Conservation (phyloP, 2,113 vertebrate genomes). For the Sorex fumeus region DNA sequence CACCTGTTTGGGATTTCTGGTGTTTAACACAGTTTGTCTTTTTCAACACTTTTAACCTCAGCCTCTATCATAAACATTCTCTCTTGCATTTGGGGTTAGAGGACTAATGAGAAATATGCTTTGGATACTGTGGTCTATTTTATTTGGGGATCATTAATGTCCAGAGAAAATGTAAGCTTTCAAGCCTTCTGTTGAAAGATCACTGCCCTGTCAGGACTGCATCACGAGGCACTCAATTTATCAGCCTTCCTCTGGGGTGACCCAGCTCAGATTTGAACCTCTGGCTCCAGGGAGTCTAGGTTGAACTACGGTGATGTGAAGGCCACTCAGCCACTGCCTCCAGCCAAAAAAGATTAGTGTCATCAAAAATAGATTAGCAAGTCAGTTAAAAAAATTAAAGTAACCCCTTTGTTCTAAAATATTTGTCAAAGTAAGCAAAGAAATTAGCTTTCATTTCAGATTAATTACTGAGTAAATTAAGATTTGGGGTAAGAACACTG, state of each 20-base stretch:
- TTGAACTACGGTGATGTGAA: slow-evolving; percentile 74
- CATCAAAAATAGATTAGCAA: slow-evolving; percentile 84
- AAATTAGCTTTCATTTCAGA: slow-evolving; percentile 84
- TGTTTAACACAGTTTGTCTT: slow-evolving; percentile 57
- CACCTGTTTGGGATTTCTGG: slow-evolving; percentile 67
- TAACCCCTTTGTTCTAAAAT: slow-evolving; percentile 82
- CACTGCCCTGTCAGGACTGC: slow-evolving; percentile 72
- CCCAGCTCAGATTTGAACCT: slow-evolving; percentile 83
- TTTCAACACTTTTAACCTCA: slow-evolving; percentile 34
- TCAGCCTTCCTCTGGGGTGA: slow-evolving; percentile 78
- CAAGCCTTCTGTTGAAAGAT: slow-evolving; percentile 81
- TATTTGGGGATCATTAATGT: slow-evolving; percentile 83
- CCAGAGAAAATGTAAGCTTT: slow-evolving; percentile 80
- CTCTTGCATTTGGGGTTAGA: slow-evolving; percentile 43
- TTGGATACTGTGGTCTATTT: slow-evolving; percentile 70
- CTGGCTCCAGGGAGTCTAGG: slow-evolving; percentile 86
- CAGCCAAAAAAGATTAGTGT: slow-evolving; percentile 84
- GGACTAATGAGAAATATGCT: slow-evolving; percentile 71
- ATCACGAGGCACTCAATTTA: slow-evolving; percentile 83
- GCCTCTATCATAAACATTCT: slow-evolving; percentile 74
- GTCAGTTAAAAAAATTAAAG: slow-evolving; percentile 81
- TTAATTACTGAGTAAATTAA: slow-evolving; percentile 82
- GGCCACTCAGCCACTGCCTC: slow-evolving; percentile 77
- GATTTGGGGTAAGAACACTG: slow-evolving; percentile 72
- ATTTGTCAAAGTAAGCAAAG: slow-evolving; percentile 83